A percentile compares a stretch with the other conserved stretches of the same genome.
These are phyloP conservation scores for Atrichornis clamosus DNA, from an alignment of 2,113 vertebrate species.

Conservation along the genomic window DNA sequence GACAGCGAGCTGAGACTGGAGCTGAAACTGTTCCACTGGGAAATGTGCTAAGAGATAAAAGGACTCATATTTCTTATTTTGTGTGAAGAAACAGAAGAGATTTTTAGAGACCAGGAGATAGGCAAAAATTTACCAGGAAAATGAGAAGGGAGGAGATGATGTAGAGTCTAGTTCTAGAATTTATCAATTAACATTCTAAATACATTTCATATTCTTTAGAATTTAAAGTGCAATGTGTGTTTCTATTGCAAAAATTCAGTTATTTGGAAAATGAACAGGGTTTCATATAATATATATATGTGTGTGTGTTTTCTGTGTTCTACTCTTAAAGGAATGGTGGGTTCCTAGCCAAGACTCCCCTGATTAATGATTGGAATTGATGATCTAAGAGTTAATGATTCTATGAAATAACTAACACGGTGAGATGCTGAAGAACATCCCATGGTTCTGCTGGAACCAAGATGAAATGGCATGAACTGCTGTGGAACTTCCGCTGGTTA, in stretches of 20 bases:
- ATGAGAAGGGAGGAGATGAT: background rate
- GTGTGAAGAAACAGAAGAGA: background rate
- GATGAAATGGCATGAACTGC: background rate
- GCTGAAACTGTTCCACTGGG: background rate
- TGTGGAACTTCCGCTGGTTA: background rate
- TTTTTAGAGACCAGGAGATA: background rate
- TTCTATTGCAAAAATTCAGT: background rate
- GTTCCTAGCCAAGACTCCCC: background rate
- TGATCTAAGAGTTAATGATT: background rate
- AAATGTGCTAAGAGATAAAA: conserved; percentile 11
- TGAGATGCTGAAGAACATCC: background rate
- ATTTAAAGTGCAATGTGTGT: background rate
- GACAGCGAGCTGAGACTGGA: background rate
- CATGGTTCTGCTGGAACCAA: background rate
- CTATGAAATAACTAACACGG: background rate
- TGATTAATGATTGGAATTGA: background rate
- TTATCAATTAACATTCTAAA: background rate
- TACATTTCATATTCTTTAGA: background rate
- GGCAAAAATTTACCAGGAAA: background rate
- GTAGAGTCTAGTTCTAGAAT: background rate
- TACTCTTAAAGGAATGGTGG: background rate
- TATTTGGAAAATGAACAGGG: background rate
- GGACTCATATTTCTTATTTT: background rate
- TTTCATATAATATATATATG: too few species aligned
- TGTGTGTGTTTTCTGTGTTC: background rate